These are phyloP conservation scores for Brenthis hecate DNA, from an alignment of 2,888 invertebrate species.

Conservation along the genomic window DNA sequence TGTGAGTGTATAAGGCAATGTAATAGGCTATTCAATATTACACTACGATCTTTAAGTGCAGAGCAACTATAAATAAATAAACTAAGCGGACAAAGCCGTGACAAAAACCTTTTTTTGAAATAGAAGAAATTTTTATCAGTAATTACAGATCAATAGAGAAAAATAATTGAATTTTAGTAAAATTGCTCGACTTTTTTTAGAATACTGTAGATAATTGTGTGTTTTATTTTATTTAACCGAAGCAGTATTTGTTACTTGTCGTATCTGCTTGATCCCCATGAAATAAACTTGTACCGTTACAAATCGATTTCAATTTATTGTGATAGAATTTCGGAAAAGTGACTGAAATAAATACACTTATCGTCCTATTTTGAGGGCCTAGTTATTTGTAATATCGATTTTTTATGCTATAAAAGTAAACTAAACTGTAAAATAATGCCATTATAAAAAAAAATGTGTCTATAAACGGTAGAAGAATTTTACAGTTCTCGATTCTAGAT, in stretches of 20 bases:
- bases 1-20: too few species aligned
- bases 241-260: conserved; percentile 45
- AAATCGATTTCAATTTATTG: conserved; percentile 15
- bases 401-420: neutral
- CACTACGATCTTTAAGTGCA: too few species aligned
- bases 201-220: neutral
- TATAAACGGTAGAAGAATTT: neutral
- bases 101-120: too few species aligned
- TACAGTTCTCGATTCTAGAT: too few species aligned
- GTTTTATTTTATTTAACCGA: conserved; percentile 1
- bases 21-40: too few species aligned
- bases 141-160: too few species aligned
- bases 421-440: too few species aligned
- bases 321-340: conserved; percentile 10
- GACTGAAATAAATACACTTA: neutral
- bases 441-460: neutral
- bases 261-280: conserved; percentile 14
- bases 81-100: too few species aligned
- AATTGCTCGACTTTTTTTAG: neutral
- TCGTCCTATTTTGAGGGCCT: conserved; percentile 1
- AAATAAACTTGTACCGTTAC: conserved; percentile 10
- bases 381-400: neutral
- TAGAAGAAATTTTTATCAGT: too few species aligned
- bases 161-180: too few species aligned
- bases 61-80: too few species aligned